Evolutionary conservation across 2,113 vertebrate genomes (phyloP).

Genomic region (Larimichthys polyactis): DNA sequence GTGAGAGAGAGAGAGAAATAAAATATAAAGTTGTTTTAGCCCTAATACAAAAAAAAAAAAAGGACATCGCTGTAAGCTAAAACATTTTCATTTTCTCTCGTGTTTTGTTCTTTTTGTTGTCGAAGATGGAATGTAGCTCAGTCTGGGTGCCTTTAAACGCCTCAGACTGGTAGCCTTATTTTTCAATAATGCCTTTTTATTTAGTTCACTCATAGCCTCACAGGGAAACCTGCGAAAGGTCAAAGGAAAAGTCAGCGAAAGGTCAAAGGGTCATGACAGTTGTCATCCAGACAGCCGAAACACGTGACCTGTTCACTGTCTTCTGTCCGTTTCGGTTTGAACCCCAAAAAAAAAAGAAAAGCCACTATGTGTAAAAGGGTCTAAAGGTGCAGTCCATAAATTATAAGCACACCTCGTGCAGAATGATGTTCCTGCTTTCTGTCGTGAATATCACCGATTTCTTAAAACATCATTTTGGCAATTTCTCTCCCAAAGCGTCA

Average conservation of each 20-base stretch:
- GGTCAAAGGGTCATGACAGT: slow-evolving; percentile 74
- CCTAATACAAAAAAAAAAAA: slow-evolving; percentile 62
- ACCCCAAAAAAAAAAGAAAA: slow-evolving; percentile 56
- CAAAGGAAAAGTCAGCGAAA: slow-evolving; percentile 63
- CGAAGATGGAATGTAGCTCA: slow-evolving; percentile 89
- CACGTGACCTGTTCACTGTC: slow-evolving; percentile 85
- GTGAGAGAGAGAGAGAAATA: slow-evolving; percentile 37
- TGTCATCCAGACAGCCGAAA: slow-evolving; percentile 81
- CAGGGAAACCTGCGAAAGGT: slow-evolving; percentile 84
- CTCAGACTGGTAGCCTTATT: slow-evolving; percentile 84
- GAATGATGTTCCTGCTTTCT: neutral
- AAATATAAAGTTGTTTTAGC: slow-evolving; percentile 67
- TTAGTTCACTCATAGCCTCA: slow-evolving; percentile 82
- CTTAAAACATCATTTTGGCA: neutral
- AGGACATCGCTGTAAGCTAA: slow-evolving; percentile 78
- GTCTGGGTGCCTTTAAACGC: slow-evolving; percentile 77
- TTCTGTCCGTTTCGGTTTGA: slow-evolving; percentile 74
- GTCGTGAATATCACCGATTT: neutral
- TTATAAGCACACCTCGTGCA: slow-evolving; percentile 28
- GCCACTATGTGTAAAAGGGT: slow-evolving; percentile 33
- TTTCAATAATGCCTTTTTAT: slow-evolving; percentile 83
- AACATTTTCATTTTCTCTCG: slow-evolving; percentile 66
- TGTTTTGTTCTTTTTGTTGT: slow-evolving; percentile 70
- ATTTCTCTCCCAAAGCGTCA: neutral
- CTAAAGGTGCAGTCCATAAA: slow-evolving; percentile 57